Percentiles rank a stretch among this genome's conserved stretches.
Conservation (phyloP, 2,113 vertebrate species). For the Aegithalos caudatus region DNA sequence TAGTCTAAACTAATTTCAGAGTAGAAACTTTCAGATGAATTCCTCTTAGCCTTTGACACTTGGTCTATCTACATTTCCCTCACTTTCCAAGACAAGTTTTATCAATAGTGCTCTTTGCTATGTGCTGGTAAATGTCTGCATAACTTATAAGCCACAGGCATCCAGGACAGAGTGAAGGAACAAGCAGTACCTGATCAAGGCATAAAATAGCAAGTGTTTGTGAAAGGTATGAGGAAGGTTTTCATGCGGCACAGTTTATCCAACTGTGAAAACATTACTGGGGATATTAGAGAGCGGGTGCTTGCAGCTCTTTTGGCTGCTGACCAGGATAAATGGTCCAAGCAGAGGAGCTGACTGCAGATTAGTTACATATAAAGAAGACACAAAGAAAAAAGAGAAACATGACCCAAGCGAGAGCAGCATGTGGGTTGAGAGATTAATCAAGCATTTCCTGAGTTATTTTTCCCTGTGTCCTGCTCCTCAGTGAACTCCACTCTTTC, state of each 20-base stretch:
- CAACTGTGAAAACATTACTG: slow-evolving; percentile 64
- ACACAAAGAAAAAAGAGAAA: slow-evolving; percentile 3
- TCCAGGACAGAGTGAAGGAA: slow-evolving; percentile 32
- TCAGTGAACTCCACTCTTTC: neutral
- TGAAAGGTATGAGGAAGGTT: slow-evolving; percentile 16
- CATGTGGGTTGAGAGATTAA: neutral
- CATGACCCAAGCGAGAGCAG: neutral
- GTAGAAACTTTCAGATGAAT: neutral
- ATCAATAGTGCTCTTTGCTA: slow-evolving; percentile 49
- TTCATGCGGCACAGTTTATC: slow-evolving; percentile 51
- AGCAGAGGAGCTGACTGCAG: slow-evolving; percentile 28
- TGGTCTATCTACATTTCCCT: neutral
- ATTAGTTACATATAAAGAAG: neutral
- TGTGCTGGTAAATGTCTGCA: slow-evolving; percentile 55
- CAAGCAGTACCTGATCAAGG: slow-evolving; percentile 47
- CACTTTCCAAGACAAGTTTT: slow-evolving; percentile 53
- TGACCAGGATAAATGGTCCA: slow-evolving; percentile 37
- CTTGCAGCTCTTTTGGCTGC: slow-evolving; percentile 9
- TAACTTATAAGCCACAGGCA: slow-evolving; percentile 57
- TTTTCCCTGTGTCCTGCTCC: neutral
- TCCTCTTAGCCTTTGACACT: neutral
- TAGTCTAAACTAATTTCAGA: neutral
- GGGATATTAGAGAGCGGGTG: slow-evolving; percentile 22
- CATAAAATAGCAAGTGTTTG: slow-evolving; percentile 51
- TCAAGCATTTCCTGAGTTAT: neutral